Evolutionary conservation across 2,888 invertebrate genomes (phyloP).

Genomic region (Lasioglossum oenotherae): DNA sequence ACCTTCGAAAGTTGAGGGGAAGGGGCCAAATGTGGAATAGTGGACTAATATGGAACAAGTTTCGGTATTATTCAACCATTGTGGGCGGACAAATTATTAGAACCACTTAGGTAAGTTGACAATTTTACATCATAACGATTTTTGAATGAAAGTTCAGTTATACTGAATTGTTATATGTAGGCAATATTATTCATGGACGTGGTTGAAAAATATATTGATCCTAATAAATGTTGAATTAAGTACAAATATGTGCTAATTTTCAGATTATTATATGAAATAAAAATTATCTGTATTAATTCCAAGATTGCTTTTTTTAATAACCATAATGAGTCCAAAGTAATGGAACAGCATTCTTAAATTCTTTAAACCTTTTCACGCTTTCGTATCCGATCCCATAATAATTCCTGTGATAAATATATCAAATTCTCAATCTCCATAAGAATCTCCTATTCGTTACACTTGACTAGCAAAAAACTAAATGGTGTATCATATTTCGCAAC

Average conservation of each 20-base stretch:
- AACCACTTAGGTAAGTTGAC: not conserved
- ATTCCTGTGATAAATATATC: not conserved
- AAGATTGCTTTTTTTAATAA: not conserved
- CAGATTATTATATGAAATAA: not conserved
- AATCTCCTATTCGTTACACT: not conserved
- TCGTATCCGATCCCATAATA: not conserved
- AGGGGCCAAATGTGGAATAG: not conserved
- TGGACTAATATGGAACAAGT: not conserved
- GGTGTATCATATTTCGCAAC: not conserved
- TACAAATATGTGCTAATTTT: not conserved
- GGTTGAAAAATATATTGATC: not conserved
- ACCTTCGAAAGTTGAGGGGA: conserved; percentile 20
- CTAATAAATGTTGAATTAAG: not conserved
- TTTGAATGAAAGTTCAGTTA: not conserved
- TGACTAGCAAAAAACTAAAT: not conserved
- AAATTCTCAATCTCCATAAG: not conserved
- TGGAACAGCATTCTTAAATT: not conserved
- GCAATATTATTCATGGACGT: not conserved
- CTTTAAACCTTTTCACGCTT: not conserved
- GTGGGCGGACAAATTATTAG: not conserved
- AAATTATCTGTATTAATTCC: not conserved
- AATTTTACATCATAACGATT: not conserved
- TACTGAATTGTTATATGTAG: not conserved
- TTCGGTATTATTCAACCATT: not conserved
- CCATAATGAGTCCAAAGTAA: not conserved